A percentile compares a stretch with the other conserved stretches of the same genome.
phyloP scores from a whole-genome alignment of 2,113 vertebrate species.

The Cervus canadensis region DNA sequence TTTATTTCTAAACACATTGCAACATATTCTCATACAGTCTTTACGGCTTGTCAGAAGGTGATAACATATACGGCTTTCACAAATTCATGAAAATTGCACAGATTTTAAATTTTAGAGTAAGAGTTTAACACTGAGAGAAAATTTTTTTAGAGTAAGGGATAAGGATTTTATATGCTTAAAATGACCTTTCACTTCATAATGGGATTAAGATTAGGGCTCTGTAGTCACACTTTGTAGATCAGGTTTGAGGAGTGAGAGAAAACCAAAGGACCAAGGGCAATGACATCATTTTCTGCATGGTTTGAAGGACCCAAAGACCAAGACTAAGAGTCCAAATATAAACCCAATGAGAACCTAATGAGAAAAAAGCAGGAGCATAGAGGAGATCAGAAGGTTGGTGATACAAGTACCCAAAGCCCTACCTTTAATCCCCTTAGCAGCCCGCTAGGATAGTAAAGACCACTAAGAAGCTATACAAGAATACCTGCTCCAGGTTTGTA shows the following conservation, averaged over 20 bases:
- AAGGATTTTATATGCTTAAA: neutral
- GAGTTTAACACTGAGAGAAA: conserved; percentile 1
- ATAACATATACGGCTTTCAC: conserved; percentile 21
- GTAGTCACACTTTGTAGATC: neutral
- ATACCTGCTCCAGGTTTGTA: fast-evolving
- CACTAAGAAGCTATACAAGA: neutral
- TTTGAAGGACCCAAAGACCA: neutral
- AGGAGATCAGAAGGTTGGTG: too few relatives aligned
- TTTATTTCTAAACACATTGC: conserved; percentile 49
- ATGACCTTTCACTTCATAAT: conserved; percentile 25
- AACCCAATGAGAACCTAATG: neutral
- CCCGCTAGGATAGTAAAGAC: neutral
- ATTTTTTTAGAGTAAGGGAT: neutral
- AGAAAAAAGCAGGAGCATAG: neutral
- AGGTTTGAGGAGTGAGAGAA: neutral
- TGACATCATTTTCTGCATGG: neutral
- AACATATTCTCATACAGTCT: neutral
- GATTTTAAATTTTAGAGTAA: conserved; percentile 45
- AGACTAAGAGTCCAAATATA: neutral
- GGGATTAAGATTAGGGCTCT: neutral
- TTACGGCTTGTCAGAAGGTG: conserved; percentile 30
- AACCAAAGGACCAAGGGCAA: neutral
- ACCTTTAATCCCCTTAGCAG: neutral
- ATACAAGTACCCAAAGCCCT: too few relatives aligned
- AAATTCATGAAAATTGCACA: neutral